These are phyloP conservation scores for Melospiza melodia DNA, from an alignment of 2,113 vertebrate genomes.

Conservation along the genomic window DNA sequence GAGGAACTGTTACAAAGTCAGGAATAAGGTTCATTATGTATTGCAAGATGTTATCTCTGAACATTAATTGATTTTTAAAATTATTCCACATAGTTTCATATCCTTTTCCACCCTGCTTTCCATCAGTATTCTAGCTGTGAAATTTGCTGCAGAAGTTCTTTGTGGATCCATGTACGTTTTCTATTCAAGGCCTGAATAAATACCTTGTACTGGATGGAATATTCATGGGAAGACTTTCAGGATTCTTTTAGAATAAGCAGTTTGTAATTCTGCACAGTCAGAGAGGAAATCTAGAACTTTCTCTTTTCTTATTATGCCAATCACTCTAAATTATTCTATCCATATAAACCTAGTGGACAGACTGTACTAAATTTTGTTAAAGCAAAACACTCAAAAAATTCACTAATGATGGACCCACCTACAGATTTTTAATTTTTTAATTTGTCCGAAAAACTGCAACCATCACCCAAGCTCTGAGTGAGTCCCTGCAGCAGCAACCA, in stretches of 20 bases:
- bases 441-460: background rate
- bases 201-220: background rate
- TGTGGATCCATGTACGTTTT: background rate
- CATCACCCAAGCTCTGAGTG: background rate
- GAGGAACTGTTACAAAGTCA: background rate
- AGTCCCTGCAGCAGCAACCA: background rate
- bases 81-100: background rate
- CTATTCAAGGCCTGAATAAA: constrained; percentile 2
- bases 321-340: background rate
- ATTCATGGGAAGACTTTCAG: background rate
- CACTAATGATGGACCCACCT: background rate
- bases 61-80: constrained; percentile 24
- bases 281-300: background rate
- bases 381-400: background rate
- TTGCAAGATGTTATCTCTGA: background rate
- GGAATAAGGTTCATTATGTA: background rate
- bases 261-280: background rate
- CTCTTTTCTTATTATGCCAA: background rate
- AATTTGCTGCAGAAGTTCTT: background rate
- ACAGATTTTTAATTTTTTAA: too few relatives aligned
- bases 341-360: background rate
- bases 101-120: background rate
- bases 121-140: background rate
- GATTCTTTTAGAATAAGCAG: background rate
- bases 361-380: background rate